phyloP scores from a whole-genome alignment of 2,797 vertebrate genomes.

The Leuciscus waleckii region DNA sequence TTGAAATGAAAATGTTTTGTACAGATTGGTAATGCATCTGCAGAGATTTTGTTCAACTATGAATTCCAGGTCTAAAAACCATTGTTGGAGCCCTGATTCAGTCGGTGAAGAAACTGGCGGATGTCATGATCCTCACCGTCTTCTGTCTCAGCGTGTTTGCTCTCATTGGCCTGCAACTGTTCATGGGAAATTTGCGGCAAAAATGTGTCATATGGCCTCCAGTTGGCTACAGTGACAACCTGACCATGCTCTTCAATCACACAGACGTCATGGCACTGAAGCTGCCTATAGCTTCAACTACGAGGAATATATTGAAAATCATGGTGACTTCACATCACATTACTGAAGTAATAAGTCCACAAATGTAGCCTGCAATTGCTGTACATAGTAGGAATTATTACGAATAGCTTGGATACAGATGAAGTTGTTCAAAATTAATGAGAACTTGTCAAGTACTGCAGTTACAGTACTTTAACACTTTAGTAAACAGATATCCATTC shows the following conservation, averaged over 20 bases:
- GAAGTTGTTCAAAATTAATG: neutral
- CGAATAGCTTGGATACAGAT: neutral
- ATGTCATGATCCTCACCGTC: conserved; percentile 94
- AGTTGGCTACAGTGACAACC: neutral
- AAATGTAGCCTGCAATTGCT: neutral
- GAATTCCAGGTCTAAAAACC: conserved; percentile 87
- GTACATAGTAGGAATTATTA: neutral
- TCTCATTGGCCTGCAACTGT: conserved; percentile 92
- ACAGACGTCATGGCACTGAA: conserved; percentile 13
- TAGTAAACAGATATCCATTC: neutral
- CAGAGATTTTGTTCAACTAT: neutral
- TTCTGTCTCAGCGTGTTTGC: conserved; percentile 94
- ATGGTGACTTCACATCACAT: conserved; percentile 74
- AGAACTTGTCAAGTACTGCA: neutral
- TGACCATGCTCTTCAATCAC: conserved; percentile 1
- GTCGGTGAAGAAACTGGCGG: conserved; percentile 91
- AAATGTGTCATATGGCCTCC: conserved; percentile 87
- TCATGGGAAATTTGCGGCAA: conserved; percentile 93
- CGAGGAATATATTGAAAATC: conserved; percentile 75
- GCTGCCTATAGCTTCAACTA: conserved; percentile 71
- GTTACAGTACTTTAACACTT: neutral
- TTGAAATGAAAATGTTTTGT: neutral
- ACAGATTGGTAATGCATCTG: neutral
- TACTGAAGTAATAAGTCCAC: neutral
- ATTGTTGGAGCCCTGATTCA: conserved; percentile 94